These are phyloP conservation scores for Gonatopus flavifemur DNA, from an alignment of 1,140 invertebrate species.

Conservation along the genomic window DNA sequence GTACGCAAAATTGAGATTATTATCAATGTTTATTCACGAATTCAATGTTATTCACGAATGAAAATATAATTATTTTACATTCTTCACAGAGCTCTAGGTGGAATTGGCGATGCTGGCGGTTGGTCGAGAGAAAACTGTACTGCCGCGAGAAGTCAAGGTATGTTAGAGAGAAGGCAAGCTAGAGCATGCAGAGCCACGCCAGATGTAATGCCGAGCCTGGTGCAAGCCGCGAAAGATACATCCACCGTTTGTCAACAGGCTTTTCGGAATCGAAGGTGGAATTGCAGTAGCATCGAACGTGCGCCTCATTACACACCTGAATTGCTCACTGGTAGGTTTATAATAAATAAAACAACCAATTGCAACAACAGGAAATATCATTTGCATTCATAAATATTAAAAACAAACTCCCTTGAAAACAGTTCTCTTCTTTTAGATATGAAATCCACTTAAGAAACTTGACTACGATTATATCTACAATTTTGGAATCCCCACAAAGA, in stretches of 20 bases:
- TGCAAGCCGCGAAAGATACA: slow-evolving; percentile 69
- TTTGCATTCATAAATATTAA: too few relatives aligned
- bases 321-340: slow-evolving; percentile 68
- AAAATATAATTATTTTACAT: slow-evolving; percentile 4
- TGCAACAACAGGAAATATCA: too few relatives aligned
- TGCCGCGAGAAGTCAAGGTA: slow-evolving; percentile 58
- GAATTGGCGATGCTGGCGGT: slow-evolving; percentile 36
- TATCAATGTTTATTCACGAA: not conserved
- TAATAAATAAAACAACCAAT: not conserved
- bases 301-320: slow-evolving; percentile 75
- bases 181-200: slow-evolving; percentile 66
- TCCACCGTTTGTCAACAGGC: slow-evolving; percentile 71
- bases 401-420: too few relatives aligned
- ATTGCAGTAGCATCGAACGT: slow-evolving; percentile 76
- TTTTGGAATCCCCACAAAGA: too few relatives aligned
- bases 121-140: slow-evolving; percentile 57
- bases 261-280: slow-evolving; percentile 77
- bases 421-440: too few relatives aligned
- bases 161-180: slow-evolving; percentile 65
- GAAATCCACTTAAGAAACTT: too few relatives aligned
- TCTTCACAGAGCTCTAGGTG: slow-evolving; percentile 44
- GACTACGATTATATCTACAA: too few relatives aligned
- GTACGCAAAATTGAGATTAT: too few relatives aligned
- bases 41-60: not conserved
- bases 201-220: slow-evolving; percentile 75